Base-by-base conservation (phyloP, 1,140 invertebrate genomes). In the Ptiloglossa arizonensis region DNA sequence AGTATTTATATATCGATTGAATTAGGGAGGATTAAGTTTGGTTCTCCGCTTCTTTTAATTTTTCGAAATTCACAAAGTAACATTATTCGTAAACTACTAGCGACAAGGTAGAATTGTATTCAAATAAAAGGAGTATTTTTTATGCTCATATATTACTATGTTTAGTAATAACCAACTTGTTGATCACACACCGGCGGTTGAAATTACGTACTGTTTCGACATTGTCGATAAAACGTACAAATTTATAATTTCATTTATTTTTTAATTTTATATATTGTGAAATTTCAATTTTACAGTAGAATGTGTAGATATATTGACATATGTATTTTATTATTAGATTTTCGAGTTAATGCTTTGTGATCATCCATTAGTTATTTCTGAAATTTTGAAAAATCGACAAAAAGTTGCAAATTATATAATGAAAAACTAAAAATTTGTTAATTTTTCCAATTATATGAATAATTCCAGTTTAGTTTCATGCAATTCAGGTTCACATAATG, bases 1-100 rank as follows among this genome's bases (percentile, higher is more conserved):
- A n/a, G n/a, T n/a, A n/a, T n/a, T n/a, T n/a, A n/a, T n/a, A n/a
- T n/a, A n/a, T n/a, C n/a, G n/a, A n/a, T n/a, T n/a, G n/a, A n/a
- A n/a, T n/a, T n/a, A n/a, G n/a, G n/a, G n/a, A n/a, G n/a, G n/a
- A n/a, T 22, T 54, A 72, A 81, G 82, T 84, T 84, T 79, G 66
- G 35, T 41, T 50, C 2, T 11, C 46, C 19, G 56, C 80, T 62
- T 80, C 38, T 13, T 67, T 32, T 17, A 48, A 68, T 46, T 27
- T 68, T 54, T 68, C 35, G 38, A 41, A 66, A 83, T 19, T 57
- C 57, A 22, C 9, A 32, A 62, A 35, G 56, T 83, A 83, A 83
- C 76, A 83, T 48, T 48, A 38, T n/a, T 22, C 38, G 17, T 41
- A 1, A 0, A n/a, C 13, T 15, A 35, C 11, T 5, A 29, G 29